A percentile compares a stretch with the other conserved stretches of the same genome.
These are phyloP conservation scores for Choreutis nemorana DNA, from an alignment of 2,888 invertebrate species.

Conservation along the genomic window DNA sequence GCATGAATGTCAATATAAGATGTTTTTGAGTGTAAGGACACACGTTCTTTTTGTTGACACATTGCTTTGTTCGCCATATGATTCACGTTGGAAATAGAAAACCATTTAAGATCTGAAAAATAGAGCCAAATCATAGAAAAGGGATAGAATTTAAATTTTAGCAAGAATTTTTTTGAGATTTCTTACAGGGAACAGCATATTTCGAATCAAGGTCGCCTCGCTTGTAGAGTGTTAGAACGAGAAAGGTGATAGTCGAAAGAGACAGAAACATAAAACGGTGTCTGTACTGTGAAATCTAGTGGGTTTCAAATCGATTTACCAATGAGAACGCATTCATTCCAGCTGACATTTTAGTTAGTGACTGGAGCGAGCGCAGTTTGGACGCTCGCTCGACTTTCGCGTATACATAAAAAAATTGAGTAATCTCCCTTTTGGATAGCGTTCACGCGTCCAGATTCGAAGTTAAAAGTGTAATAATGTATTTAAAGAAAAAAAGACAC, in stretches of 20 bases:
- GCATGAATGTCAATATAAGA: conserved; percentile 32
- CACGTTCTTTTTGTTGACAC: conserved; percentile 40
- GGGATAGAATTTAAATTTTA: not conserved
- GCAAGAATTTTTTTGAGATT: conserved; percentile 3
- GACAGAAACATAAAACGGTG: conserved; percentile 25
- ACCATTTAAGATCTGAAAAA: conserved; percentile 10
- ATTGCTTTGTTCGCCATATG: conserved; percentile 55
- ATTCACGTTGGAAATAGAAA: conserved; percentile 23
- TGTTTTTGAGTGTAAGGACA: conserved; percentile 30
- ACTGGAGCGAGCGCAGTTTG: conserved; percentile 28
- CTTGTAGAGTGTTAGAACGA: conserved; percentile 24
- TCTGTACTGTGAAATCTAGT: conserved; percentile 19
- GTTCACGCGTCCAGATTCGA: conserved; percentile 48
- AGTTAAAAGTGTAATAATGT: conserved; percentile 61
- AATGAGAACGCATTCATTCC: conserved; percentile 45
- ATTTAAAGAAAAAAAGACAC: conserved; percentile 64
- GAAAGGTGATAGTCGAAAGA: conserved; percentile 24
- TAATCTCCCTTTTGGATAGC: conserved; percentile 47
- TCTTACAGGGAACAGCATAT: conserved; percentile 17
- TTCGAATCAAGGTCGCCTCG: conserved; percentile 36
- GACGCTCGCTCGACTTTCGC: conserved; percentile 36
- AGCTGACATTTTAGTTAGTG: conserved; percentile 60
- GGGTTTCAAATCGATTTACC: conserved; percentile 56
- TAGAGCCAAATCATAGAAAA: not conserved
- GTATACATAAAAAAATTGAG: conserved; percentile 19